phyloP scores from a whole-genome alignment of 2,113 vertebrate species.

The Perognathus longimembris region DNA sequence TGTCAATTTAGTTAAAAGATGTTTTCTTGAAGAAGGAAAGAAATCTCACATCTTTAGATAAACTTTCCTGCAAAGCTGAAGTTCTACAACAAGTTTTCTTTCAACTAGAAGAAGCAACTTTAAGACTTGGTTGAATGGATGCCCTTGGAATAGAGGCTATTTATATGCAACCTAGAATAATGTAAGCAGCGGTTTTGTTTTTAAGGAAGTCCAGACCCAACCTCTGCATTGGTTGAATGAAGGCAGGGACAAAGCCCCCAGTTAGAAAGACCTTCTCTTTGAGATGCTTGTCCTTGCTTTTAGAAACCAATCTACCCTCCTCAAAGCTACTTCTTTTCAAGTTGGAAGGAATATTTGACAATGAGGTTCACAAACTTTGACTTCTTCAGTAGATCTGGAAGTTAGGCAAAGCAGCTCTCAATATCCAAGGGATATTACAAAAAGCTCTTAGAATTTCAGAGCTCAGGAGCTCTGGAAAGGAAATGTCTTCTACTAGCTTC shows the following conservation, averaged over 20 bases:
- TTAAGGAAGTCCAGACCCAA: background rate
- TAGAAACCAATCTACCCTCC: background rate
- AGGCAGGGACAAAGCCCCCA: background rate
- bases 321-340: background rate
- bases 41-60: conserved; percentile 25
- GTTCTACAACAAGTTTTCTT: conserved; percentile 56
- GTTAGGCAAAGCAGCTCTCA: background rate
- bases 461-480: background rate
- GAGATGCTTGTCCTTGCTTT: background rate
- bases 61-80: conserved; percentile 37
- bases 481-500: background rate
- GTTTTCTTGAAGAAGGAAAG: conserved; percentile 30
- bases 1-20: conserved; percentile 58
- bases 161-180: background rate
- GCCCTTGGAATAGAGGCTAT: background rate
- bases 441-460: background rate
- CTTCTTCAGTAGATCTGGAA: background rate
- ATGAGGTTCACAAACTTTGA: background rate
- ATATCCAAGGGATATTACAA: background rate
- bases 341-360: conserved; percentile 25
- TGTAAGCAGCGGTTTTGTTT: too few species aligned
- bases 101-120: conserved; percentile 42
- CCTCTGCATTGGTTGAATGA: background rate
- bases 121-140: conserved; percentile 29
- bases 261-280: conserved; percentile 2